These are phyloP conservation scores for Sesia bembeciformis DNA, from an alignment of 2,888 invertebrate species.

Conservation along the genomic window DNA sequence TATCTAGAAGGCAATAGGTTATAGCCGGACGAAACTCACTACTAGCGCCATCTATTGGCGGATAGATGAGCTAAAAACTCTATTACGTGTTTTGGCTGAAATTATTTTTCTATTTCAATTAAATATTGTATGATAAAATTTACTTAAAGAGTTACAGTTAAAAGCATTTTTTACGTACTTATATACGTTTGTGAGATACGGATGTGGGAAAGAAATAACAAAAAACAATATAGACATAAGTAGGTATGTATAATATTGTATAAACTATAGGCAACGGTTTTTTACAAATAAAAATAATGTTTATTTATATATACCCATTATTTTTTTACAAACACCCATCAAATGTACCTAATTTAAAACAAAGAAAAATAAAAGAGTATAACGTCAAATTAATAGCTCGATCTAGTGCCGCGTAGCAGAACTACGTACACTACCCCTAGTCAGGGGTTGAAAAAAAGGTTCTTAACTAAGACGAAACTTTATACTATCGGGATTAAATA, in stretches of 20 bases:
- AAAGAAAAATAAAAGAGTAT: background rate
- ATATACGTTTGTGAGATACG: too few species aligned
- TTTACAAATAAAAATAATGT: background rate
- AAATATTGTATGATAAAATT: too few species aligned
- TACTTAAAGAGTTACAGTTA: too few species aligned
- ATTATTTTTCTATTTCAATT: too few species aligned
- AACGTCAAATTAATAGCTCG: background rate
- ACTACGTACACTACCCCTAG: slow-evolving; percentile 1
- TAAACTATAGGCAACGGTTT: background rate
- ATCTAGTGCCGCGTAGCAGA: slow-evolving; percentile 12
- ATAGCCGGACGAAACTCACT: slow-evolving; percentile 4
- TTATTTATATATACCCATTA: slow-evolving; percentile 2
- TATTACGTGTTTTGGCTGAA: too few species aligned
- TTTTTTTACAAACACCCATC: too few species aligned
- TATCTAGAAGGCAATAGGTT: too few species aligned
- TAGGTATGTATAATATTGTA: too few species aligned
- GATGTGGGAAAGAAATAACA: background rate
- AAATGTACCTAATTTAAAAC: background rate
- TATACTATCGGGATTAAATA: too few species aligned
- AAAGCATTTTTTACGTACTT: too few species aligned
- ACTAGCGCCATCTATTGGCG: slow-evolving; percentile 41
- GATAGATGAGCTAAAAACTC: slow-evolving; percentile 27
- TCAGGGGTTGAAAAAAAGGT: background rate
- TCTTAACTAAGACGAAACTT: too few species aligned
- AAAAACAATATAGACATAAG: background rate